Conservation (phyloP, 1,140 invertebrate genomes). For the Saccostrea echinata region DNA sequence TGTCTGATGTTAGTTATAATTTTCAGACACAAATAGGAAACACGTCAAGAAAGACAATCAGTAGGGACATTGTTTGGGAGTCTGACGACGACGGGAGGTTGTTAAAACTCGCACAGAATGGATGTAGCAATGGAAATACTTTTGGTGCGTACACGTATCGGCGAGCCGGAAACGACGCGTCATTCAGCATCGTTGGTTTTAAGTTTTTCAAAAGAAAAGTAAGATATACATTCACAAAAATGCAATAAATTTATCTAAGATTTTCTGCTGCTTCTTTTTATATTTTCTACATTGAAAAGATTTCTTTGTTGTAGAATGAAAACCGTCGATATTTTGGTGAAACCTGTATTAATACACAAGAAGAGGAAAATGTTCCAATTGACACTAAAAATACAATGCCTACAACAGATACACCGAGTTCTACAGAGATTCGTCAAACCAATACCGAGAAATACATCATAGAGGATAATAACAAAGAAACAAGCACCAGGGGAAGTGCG, state of each 20-base stretch:
- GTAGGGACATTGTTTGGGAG: not conserved
- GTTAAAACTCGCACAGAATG: not conserved
- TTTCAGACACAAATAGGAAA: not conserved
- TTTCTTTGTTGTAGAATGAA: not conserved
- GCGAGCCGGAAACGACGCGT: not conserved
- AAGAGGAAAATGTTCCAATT: not conserved
- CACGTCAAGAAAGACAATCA: not conserved
- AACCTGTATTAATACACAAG: not conserved
- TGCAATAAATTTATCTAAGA: not conserved
- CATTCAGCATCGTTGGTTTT: not conserved
- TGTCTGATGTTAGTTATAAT: not conserved
- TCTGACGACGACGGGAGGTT: not conserved
- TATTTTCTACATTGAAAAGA: not conserved
- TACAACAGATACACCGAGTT: not conserved
- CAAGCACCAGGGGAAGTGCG: not conserved
- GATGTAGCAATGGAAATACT: not conserved
- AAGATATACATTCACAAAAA: not conserved
- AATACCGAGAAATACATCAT: not conserved
- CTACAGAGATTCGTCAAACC: not conserved
- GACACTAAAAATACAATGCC: not conserved
- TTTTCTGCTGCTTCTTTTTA: not conserved
- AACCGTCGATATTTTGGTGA: not conserved
- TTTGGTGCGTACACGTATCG: not conserved
- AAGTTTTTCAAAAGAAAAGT: not conserved
- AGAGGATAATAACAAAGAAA: not conserved